phyloP scores from a whole-genome alignment of 2,888 invertebrate genomes.

The Slavum lentiscoides region DNA sequence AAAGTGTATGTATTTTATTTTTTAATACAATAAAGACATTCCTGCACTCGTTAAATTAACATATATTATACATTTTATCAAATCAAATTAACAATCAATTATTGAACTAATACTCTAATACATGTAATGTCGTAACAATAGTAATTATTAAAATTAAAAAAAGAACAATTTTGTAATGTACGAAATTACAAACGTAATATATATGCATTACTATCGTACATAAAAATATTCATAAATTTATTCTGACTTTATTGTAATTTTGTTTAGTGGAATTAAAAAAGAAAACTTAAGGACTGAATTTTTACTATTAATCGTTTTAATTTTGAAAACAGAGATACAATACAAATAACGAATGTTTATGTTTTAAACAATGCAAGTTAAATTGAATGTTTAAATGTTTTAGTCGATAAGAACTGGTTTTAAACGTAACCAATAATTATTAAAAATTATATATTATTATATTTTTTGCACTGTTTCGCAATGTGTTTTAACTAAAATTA shows the following conservation, averaged over 20 bases:
- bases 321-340: conserved; percentile 4
- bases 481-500: conserved; percentile 10
- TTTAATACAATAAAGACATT: not conserved
- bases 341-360: not conserved
- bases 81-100: conserved; percentile 1
- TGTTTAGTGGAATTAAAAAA: not conserved
- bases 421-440: conserved; percentile 24
- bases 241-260: not conserved
- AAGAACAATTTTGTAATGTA: not conserved
- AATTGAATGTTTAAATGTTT: conserved; percentile 12
- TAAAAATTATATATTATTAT: conserved; percentile 24
- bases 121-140: not conserved
- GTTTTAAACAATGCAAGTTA: not conserved
- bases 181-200: not conserved
- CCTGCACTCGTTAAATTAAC: not conserved
- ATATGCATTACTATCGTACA: not conserved
- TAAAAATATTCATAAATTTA: not conserved
- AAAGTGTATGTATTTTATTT: not conserved
- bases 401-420: not conserved
- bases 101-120: conserved; percentile 6
- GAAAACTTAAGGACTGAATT: conserved; percentile 17
- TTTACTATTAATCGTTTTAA: conserved; percentile 19
- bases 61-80: conserved; percentile 18
- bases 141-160: not conserved
- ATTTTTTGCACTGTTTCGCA: not conserved